phyloP scores from a whole-genome alignment of 2,113 vertebrate species.

The Epinephelus cyanopodus region DNA sequence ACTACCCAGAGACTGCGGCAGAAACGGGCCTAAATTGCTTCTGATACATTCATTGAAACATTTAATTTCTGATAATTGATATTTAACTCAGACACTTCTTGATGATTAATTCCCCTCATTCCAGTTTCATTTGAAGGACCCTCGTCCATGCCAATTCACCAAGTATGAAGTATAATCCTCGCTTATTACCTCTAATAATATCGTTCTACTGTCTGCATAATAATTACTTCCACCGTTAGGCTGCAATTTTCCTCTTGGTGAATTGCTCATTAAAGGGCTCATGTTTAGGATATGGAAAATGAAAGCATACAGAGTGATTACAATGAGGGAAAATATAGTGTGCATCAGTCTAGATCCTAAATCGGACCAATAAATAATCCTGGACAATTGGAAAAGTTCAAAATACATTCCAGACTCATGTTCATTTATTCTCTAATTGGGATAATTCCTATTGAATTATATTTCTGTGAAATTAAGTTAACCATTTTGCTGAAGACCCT shows the following conservation, averaged over 20 bases:
- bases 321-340: neutral
- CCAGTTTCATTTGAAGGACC: slow-evolving; percentile 40
- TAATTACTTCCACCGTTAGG: slow-evolving; percentile 38
- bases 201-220: slow-evolving; percentile 44
- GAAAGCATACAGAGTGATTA: slow-evolving; percentile 8
- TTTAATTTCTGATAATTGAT: slow-evolving; percentile 59
- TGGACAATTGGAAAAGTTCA: neutral
- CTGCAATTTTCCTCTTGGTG: slow-evolving; percentile 49
- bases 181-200: slow-evolving; percentile 57
- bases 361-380: neutral
- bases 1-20: neutral
- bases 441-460: neutral
- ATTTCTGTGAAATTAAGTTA: neutral
- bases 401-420: neutral
- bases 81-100: slow-evolving; percentile 40
- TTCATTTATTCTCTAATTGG: neutral
- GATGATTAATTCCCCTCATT: slow-evolving; percentile 54
- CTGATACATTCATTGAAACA: slow-evolving; percentile 33
- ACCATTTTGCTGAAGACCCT: neutral
- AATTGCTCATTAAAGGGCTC: slow-evolving; percentile 41
- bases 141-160: slow-evolving; percentile 44
- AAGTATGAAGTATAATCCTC: slow-evolving; percentile 55
- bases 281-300: slow-evolving; percentile 35
- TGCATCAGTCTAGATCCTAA: neutral
- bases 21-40: slow-evolving; percentile 21